Percentiles rank a stretch among this genome's conserved stretches.
Evolutionary conservation across 2,113 vertebrate genomes (phyloP).

Genomic region (Pelmatolapia mariae): DNA sequence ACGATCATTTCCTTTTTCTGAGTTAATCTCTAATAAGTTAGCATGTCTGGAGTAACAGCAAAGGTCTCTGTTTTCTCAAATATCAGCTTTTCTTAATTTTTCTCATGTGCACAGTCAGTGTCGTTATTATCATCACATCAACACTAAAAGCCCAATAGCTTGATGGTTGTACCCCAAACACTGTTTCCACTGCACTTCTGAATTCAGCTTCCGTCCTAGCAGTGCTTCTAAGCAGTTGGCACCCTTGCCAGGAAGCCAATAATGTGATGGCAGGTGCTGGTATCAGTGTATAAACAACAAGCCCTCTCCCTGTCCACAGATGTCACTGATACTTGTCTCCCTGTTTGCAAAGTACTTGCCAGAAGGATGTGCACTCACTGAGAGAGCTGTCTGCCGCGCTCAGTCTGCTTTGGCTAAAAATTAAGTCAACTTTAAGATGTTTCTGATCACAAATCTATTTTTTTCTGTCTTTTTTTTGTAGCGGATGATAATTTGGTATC

Average conservation of each 20-base stretch:
- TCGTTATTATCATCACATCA: not conserved
- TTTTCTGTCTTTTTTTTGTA: not conserved
- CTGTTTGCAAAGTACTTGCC: slow-evolving; percentile 29
- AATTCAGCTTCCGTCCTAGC: not conserved
- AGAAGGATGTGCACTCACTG: not conserved
- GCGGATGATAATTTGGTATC: not conserved
- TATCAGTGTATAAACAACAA: slow-evolving; percentile 46
- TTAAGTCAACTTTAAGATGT: slow-evolving; percentile 1
- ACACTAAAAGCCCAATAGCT: not conserved
- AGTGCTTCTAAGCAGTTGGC: slow-evolving; percentile 19
- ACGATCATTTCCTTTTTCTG: not conserved
- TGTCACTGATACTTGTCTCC: slow-evolving; percentile 48
- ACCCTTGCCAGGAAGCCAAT: slow-evolving; percentile 25
- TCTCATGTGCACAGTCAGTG: not conserved
- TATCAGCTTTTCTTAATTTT: not conserved
- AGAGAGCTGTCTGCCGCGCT: not conserved
- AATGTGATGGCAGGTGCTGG: slow-evolving; percentile 45
- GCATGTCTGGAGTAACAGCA: not conserved
- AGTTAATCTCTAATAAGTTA: not conserved
- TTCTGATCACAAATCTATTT: not conserved
- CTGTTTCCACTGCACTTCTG: not conserved
- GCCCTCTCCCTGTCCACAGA: slow-evolving; percentile 33
- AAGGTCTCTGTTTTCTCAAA: not conserved
- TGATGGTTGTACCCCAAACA: not conserved
- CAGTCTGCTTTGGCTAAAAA: not conserved